Percentiles rank a stretch among this genome's conserved stretches.
Conservation (phyloP, 2,888 invertebrate species). For the Lepidocyrtinus sp. region DNA sequence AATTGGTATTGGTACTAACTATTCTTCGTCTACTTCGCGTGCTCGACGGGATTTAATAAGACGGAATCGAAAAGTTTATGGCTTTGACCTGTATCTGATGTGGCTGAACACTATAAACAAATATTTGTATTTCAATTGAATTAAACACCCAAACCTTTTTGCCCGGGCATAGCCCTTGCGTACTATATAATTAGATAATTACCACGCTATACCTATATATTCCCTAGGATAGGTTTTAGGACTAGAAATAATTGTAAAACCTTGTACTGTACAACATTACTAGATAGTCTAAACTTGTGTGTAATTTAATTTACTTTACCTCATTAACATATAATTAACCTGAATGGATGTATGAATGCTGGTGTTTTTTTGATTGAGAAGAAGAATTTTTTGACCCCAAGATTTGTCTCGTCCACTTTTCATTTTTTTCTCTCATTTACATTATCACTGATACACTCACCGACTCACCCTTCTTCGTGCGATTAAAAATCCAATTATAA, state of each 20-base stretch:
- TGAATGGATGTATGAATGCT: background rate
- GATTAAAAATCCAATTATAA: too few relatives aligned
- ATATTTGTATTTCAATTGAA: background rate
- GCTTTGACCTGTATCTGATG: background rate
- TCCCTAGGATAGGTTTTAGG: background rate
- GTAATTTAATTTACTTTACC: too few relatives aligned
- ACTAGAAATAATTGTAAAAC: background rate
- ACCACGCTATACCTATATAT: slow-evolving; percentile 13
- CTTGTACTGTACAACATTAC: background rate
- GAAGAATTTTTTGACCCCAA: background rate
- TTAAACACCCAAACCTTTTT: background rate
- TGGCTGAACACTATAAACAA: too few relatives aligned
- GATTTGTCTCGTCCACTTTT: background rate
- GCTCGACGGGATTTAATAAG: background rate
- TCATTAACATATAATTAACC: background rate
- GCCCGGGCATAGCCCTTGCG: too few relatives aligned
- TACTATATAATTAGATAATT: background rate
- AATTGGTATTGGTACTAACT: too few relatives aligned
- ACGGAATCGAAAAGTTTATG: slow-evolving; percentile 9
- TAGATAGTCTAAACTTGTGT: background rate
- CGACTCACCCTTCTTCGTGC: too few relatives aligned
- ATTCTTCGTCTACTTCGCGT: background rate
- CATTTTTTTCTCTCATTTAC: slow-evolving; percentile 3
- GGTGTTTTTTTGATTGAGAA: background rate
- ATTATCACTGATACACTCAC: background rate